Conservation (phyloP, 2,113 vertebrate species). For the Isichthys henryi region DNA sequence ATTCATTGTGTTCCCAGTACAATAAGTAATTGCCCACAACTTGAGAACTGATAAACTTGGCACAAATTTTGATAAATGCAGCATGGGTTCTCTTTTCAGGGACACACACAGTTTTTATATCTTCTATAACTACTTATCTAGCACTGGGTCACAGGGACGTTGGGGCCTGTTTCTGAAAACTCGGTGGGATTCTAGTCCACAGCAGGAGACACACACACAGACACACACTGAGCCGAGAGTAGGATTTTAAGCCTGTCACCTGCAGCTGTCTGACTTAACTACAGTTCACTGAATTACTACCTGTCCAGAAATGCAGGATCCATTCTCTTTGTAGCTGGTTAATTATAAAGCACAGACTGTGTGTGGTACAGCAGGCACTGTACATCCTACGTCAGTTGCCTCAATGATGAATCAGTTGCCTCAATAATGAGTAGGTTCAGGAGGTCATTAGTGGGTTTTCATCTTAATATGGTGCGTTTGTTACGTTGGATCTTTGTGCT, state of each 20-base stretch:
- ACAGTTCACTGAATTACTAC: not conserved
- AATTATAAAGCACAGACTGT: not conserved
- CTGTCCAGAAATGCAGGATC: not conserved
- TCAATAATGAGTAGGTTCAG: not conserved
- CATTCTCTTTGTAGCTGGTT: not conserved
- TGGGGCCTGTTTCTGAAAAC: not conserved
- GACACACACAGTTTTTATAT: not conserved
- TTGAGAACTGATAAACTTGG: not conserved
- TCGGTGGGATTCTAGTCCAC: not conserved
- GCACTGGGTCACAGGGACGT: not conserved
- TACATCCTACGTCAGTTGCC: not conserved
- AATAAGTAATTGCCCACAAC: not conserved
- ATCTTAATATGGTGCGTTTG: not conserved
- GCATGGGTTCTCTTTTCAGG: not conserved
- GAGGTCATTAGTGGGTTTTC: not conserved
- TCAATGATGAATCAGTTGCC: not conserved
- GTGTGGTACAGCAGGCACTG: not conserved
- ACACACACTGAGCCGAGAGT: not conserved
- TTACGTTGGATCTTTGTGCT: not conserved
- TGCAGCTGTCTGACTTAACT: not conserved
- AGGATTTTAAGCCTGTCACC: not conserved
- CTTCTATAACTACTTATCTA: not conserved
- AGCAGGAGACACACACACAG: not conserved
- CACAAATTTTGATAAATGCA: not conserved
- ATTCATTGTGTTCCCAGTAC: conserved; percentile 1